Base-by-base conservation (phyloP, 2,797 vertebrate species). In the Lepus oiostolus region DNA sequence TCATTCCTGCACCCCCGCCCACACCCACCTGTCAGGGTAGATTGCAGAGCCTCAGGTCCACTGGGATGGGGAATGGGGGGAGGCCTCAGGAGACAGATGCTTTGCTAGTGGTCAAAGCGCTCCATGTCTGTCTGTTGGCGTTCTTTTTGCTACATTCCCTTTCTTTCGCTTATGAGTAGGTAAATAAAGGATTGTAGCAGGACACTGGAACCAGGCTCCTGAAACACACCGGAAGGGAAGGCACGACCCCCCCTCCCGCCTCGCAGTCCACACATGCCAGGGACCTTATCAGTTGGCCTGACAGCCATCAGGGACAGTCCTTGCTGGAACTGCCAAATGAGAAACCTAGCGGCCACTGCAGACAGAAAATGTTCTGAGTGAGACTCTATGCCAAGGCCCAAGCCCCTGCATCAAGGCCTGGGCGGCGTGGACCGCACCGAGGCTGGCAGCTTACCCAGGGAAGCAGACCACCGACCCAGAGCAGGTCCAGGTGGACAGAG, bases 21-120 rank as follows among this genome's bases (percentile, higher is more conserved):
- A 21, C 30, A 52, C 74, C 92, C 76, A 86, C 87, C 96, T 74
- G 54, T 94, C 90, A 95, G 94, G 91, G 88, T 83, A 95, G 87
- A 92, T 90, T 96, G 94, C 95, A 81, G 88, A 97, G 87, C 94
- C 47, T 92, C 65, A 86, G 70, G 26, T 28, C 52, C 47, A 71
- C 70, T 54, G 71, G 68, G 63, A 89, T 93, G 52, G 35, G 24
- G 62, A 75, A 54, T 8, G 7, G 21, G 21, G 26, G 24, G 13
- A 21, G 32, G 5, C 0, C 42, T 76, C 67, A 21, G 68, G 22
- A 83, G 26, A 76, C 54, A 92, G 80, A 90, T 8, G 30, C 13
- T 85, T 62, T 93, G 88, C n/a, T 90, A 30, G 30, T 21, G 2
- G 71, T 94, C 92, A 83, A 79, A 93, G 54, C 8, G 1, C 42